These are phyloP conservation scores for Matsumyia berberina DNA, from an alignment of 2,888 invertebrate species.

Conservation along the genomic window DNA sequence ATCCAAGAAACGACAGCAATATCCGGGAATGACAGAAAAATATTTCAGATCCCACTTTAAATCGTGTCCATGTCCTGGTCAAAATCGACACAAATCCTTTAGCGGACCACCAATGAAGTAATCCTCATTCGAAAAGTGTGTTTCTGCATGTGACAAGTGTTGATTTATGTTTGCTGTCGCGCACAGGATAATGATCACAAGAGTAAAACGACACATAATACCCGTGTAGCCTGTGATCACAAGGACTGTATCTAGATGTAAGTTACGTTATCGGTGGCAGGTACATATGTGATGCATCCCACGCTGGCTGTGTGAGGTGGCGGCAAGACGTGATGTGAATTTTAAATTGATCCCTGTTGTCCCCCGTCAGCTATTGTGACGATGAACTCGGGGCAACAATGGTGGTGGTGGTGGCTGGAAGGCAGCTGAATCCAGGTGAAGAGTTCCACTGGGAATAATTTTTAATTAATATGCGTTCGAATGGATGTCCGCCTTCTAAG, in stretches of 20 bases:
- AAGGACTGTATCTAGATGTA: constrained; percentile 51
- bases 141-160: constrained; percentile 48
- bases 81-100: constrained; percentile 59
- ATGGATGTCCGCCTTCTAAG: constrained; percentile 22
- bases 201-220: constrained; percentile 71
- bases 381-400: constrained; percentile 25
- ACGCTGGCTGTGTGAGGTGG: neutral
- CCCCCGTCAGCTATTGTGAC: constrained; percentile 13
- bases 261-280: constrained; percentile 64
- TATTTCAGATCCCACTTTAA: constrained; percentile 52
- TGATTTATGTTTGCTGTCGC: constrained; percentile 64
- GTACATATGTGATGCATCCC: constrained; percentile 61
- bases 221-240: constrained; percentile 53
- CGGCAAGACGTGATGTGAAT: constrained; percentile 67
- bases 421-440: constrained; percentile 31
- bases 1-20: constrained; percentile 31
- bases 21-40: constrained; percentile 70
- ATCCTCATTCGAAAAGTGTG: constrained; percentile 38
- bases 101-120: constrained; percentile 12
- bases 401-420: constrained; percentile 6
- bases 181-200: constrained; percentile 60
- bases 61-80: constrained; percentile 41
- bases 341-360: constrained; percentile 60
- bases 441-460: constrained; percentile 60
- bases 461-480: constrained; percentile 73